Conservation (phyloP, 2,113 vertebrate species). For the Oryzias curvinotus region DNA sequence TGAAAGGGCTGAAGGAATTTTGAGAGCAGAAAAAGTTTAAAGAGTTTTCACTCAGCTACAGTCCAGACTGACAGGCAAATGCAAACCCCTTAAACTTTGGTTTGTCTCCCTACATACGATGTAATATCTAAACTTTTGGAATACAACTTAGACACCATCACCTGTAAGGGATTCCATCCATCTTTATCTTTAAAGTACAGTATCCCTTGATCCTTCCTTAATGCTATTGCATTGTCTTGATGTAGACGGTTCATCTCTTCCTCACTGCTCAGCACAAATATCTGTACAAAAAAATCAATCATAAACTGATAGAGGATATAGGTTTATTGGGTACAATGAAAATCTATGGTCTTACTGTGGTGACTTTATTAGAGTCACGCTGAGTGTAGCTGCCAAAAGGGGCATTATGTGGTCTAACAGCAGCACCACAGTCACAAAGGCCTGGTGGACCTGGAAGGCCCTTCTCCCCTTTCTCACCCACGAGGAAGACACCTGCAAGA, state of each 20-base stretch:
- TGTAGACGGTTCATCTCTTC: conserved; percentile 84
- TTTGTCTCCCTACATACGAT: background rate
- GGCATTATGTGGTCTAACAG: conserved; percentile 75
- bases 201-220: conserved; percentile 88
- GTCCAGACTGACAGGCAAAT: background rate
- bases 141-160: conserved; percentile 40
- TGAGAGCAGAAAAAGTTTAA: background rate
- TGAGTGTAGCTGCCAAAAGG: conserved; percentile 78
- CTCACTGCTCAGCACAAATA: conserved; percentile 90
- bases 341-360: conserved; percentile 76
- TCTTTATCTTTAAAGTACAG: conserved; percentile 91
- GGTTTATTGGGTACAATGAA: background rate
- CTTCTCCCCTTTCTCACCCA: conserved; percentile 92
- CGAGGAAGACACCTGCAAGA: conserved; percentile 80
- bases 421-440: conserved; percentile 84
- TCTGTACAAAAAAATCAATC: conserved; percentile 53
- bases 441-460: conserved; percentile 87
- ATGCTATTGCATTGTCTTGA: conserved; percentile 84
- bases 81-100: background rate
- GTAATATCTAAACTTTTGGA: background rate
- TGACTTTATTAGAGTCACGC: conserved; percentile 78
- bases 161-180: conserved; percentile 92
- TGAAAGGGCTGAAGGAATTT: conserved; percentile 71
- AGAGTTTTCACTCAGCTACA: background rate
- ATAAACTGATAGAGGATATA: background rate